These are phyloP conservation scores for Metellina segmentata DNA, from an alignment of 2,888 invertebrate species.

Conservation along the genomic window DNA sequence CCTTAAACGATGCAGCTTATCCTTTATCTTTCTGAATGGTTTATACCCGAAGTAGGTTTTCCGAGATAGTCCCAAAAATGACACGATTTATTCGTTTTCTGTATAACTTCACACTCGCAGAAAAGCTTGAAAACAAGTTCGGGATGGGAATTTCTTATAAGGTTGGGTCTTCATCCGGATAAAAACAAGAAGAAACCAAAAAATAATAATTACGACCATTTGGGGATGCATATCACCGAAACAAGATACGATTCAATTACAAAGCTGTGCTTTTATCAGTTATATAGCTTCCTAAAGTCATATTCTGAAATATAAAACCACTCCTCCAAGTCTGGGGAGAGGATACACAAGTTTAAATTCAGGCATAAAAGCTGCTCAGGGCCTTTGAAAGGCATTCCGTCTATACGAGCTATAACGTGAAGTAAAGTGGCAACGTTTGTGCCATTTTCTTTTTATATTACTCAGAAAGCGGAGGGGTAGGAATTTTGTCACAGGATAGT, in stretches of 20 bases:
- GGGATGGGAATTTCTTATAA: neutral
- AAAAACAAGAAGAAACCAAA: neutral
- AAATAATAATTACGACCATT: constrained; percentile 12
- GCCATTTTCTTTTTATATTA: constrained; percentile 33
- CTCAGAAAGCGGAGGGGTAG: neutral
- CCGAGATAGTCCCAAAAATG: neutral
- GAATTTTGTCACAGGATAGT: constrained; percentile 47
- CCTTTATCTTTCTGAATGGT: neutral
- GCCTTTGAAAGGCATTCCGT: constrained; percentile 15
- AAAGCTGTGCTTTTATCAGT: constrained; percentile 52
- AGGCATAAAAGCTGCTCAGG: constrained; percentile 44
- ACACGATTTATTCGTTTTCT: neutral
- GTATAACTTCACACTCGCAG: neutral
- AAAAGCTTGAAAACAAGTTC: neutral
- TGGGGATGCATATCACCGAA: constrained; percentile 24
- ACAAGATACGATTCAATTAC: constrained; percentile 55
- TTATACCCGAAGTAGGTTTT: neutral
- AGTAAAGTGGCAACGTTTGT: constrained; percentile 18
- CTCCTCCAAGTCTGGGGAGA: constrained; percentile 13
- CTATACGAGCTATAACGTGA: constrained; percentile 24
- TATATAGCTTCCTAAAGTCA: constrained; percentile 65
- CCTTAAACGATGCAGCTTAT: neutral
- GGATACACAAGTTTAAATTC: constrained; percentile 24
- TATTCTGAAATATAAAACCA: constrained; percentile 51
- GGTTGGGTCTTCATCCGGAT: neutral